Evolutionary conservation across 2,797 vertebrate species (phyloP), one percentile per base, ranked within the genome.

Genomic region (Sebastes minor): DNA sequence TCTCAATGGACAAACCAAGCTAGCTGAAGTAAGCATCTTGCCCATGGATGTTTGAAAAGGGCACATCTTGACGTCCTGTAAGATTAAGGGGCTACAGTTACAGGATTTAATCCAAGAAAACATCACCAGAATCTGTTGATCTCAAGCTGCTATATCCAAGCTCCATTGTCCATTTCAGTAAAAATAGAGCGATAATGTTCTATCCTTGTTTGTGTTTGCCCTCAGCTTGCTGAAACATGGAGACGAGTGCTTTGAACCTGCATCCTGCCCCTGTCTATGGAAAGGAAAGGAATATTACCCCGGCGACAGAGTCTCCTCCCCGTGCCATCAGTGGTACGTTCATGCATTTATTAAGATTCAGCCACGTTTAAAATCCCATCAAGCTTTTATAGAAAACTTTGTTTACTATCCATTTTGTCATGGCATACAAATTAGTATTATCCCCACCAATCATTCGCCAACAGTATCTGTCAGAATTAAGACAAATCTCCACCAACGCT

Each of bases 201-300:
- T 8, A 8, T 23, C 12, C 12, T 12, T 28, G 16, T 85, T 12
- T 79, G 5, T 88, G 67, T 71, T 85, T 86, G 61, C 20, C 2
- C 23, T 1, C 80, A 99, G 98, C 33, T 90, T 97, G 78, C 95
- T 99, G 88, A 98, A 97, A 94, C 97, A 98, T 3, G 97, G 97
- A n/a, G 97, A 98, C 49, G 93, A 96, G 20, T 99, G 98, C 79
- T 97, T 99, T 87, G 94, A 96, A 65, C 95, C 95, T 8, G 91
- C 93, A 23, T 94, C 97, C 79, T 99, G 98, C 30, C 98, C 98
- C 0, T 99, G 98, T 84, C 92, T 96, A 5, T 99, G 98, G 98
- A 99, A 99, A 89, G 98, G 97, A 83, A 99, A 98, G 84, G 98
- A 99, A 79, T 99, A 97, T 83, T 99, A 96, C 86, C 97, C 98